phyloP scores from a whole-genome alignment of 2,113 vertebrate species.

The Paraplagusia blochii region DNA sequence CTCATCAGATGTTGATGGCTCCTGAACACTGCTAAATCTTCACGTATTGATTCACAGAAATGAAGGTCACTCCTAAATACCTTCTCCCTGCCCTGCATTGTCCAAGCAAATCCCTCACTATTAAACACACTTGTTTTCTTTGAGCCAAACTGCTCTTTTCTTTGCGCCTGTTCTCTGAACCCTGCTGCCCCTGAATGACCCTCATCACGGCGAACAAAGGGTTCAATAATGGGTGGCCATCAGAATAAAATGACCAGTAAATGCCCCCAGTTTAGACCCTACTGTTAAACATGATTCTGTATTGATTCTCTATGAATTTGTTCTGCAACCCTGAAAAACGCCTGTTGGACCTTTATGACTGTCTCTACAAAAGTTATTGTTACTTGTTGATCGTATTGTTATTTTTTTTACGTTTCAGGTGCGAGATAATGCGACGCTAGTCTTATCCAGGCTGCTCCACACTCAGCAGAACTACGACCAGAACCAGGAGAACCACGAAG shows the following conservation, averaged over 20 bases:
- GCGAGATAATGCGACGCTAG: constrained; percentile 88
- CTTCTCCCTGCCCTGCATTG: constrained; percentile 30
- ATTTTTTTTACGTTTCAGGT: constrained; percentile 78
- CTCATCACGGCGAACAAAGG: constrained; percentile 52
- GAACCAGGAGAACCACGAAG: constrained; percentile 92
- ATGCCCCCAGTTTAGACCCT: constrained; percentile 43
- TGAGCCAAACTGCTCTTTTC: neutral
- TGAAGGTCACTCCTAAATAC: constrained; percentile 52
- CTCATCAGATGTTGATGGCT: constrained; percentile 16
- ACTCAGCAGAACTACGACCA: constrained; percentile 91
- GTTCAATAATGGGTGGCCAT: constrained; percentile 44
- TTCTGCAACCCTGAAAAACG: constrained; percentile 16
- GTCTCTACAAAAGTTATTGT: constrained; percentile 9
- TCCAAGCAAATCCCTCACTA: constrained; percentile 29
- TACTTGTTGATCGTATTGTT: constrained; percentile 5
- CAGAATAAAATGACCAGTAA: constrained; percentile 49
- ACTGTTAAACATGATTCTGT: constrained; percentile 21
- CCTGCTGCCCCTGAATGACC: constrained; percentile 25
- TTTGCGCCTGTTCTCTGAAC: constrained; percentile 19
- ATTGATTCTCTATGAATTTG: constrained; percentile 61
- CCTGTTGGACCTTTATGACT: constrained; percentile 27
- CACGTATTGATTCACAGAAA: constrained; percentile 49
- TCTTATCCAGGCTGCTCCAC: constrained; percentile 86
- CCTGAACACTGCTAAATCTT: constrained; percentile 48
- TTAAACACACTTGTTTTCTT: constrained; percentile 24